These are phyloP conservation scores for Gandaritis pyraliata DNA, from an alignment of 2,888 invertebrate species.

Conservation along the genomic window DNA sequence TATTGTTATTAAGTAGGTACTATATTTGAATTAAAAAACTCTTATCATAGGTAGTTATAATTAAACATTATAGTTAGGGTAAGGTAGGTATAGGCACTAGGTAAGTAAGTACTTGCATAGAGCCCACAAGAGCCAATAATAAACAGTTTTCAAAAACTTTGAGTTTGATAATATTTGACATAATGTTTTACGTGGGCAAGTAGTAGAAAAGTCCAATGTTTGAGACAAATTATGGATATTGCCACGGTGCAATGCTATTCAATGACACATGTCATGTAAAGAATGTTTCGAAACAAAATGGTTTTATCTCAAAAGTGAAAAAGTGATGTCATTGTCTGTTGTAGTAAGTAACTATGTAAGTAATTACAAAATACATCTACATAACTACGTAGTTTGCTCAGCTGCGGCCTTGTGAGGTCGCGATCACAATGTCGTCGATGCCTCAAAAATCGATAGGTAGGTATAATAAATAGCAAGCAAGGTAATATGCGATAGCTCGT, in stretches of 20 bases:
- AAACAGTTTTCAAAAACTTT: no score
- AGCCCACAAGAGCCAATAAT: no score
- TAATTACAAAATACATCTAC: conserved; percentile 60
- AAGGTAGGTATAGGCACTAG: no score
- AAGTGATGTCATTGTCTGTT: conserved; percentile 72
- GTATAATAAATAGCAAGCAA: background rate
- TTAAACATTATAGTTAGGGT: no score
- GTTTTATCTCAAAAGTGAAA: conserved; percentile 47
- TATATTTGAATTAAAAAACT: no score
- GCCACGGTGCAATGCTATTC: conserved; percentile 23
- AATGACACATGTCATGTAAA: conserved; percentile 31
- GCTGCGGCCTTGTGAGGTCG: conserved; percentile 79
- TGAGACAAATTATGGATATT: conserved; percentile 15
- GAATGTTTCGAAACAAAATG: conserved; percentile 40
- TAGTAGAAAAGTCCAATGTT: no score
- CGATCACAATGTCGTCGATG: conserved; percentile 53
- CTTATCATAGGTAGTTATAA: no score
- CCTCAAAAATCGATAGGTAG: conserved; percentile 53
- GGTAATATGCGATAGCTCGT: background rate
- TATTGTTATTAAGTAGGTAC: no score
- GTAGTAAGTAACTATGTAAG: conserved; percentile 26
- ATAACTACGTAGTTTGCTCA: conserved; percentile 61
- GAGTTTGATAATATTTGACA: no score
- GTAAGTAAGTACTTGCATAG: no score
- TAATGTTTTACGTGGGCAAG: no score